Conservation (phyloP, 1,140 invertebrate genomes). For the Sarcophaga peregrina region DNA sequence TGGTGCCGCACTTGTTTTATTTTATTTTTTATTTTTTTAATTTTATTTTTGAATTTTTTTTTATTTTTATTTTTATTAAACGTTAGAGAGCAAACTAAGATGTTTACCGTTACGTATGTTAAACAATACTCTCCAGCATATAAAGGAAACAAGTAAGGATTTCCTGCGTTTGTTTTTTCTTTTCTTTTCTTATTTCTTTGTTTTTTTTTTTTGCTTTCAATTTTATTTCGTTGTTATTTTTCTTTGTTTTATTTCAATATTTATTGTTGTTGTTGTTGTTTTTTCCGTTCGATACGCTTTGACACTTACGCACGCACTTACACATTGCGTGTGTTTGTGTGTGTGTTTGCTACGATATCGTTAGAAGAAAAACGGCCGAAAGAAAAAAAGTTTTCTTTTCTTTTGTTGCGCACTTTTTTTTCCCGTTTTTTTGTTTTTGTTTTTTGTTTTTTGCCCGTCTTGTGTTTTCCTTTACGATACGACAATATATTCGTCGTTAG, state of each 20-base stretch:
- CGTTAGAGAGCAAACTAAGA: background rate
- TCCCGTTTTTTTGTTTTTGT: background rate
- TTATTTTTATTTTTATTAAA: background rate
- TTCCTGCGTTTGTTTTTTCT: conserved; percentile 13
- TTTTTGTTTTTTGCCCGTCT: too few species aligned
- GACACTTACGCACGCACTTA: conserved; percentile 11
- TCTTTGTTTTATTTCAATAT: background rate
- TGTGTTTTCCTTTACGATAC: too few species aligned
- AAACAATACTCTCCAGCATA: conserved; percentile 21
- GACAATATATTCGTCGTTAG: too few species aligned
- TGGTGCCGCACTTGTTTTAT: too few species aligned
- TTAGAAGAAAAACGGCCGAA: background rate
- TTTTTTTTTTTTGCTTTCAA: background rate
- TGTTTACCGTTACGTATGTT: conserved; percentile 13
- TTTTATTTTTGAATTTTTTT: background rate
- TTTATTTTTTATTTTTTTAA: background rate
- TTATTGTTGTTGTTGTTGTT: background rate
- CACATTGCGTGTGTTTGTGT: too few species aligned
- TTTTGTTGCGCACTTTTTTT: background rate
- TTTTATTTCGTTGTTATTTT: background rate
- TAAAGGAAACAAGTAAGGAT: conserved; percentile 3
- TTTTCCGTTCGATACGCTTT: background rate
- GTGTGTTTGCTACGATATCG: background rate
- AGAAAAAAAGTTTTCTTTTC: background rate
- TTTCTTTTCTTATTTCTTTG: background rate